These are phyloP conservation scores for Volucella zonaria DNA, from an alignment of 2,888 invertebrate genomes.

Conservation along the genomic window DNA sequence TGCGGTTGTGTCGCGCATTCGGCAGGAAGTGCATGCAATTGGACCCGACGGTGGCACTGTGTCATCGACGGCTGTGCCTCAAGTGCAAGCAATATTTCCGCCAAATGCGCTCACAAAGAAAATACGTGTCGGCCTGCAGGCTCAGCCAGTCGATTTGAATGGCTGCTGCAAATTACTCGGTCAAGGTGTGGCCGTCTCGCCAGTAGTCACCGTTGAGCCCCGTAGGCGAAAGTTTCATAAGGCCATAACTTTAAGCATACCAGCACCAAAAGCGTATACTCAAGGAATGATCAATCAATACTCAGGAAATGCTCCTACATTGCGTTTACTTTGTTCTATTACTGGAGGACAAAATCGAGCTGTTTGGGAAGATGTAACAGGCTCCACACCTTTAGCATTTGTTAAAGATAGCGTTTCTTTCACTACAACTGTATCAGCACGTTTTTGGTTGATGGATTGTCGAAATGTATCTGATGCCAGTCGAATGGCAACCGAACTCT, in stretches of 20 bases:
- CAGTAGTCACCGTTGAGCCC: conserved; percentile 99
- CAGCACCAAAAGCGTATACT: conserved; percentile 87
- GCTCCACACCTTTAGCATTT: conserved; percentile 97
- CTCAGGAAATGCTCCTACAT: conserved; percentile 90
- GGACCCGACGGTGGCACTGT: conserved; percentile 99
- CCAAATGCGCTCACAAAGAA: conserved; percentile 98
- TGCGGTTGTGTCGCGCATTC: conserved; percentile 95
- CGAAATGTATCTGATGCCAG: conserved; percentile 96
- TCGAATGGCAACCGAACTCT: conserved; percentile 97
- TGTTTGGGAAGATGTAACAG: conserved; percentile 99
- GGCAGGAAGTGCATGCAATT: conserved; percentile 98
- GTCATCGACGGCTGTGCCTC: conserved; percentile 95
- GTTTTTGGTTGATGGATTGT: conserved; percentile 99
- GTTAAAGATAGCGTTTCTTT: conserved; percentile 98
- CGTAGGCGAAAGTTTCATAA: conserved; percentile 98
- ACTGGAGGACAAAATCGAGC: conserved; percentile 98
- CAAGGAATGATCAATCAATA: conserved; percentile 93
- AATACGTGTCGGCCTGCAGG: conserved; percentile 98
- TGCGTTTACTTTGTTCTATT: conserved; percentile 96
- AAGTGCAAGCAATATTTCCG: conserved; percentile 93
- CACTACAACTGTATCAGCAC: conserved; percentile 98
- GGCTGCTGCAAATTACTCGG: conserved; percentile 94
- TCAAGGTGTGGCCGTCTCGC: conserved; percentile 97
- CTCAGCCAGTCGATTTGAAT: conserved; percentile 95
- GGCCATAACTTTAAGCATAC: conserved; percentile 98